Evolutionary conservation across 2,888 invertebrate genomes (phyloP).

Genomic region (Latheticus oryzae): DNA sequence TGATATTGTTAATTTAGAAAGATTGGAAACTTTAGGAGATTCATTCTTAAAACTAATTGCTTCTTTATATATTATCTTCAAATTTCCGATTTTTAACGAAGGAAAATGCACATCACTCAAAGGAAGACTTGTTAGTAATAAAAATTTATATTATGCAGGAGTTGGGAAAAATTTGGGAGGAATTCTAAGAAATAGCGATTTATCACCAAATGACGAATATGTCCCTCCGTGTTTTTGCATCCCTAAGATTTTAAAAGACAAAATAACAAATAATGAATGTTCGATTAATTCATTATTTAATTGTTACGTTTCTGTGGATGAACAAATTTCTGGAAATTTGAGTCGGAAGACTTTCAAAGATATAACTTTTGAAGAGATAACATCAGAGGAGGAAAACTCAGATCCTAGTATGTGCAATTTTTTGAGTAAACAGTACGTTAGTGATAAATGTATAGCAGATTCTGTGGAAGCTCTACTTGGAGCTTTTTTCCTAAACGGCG

Average conservation of each 20-base stretch:
- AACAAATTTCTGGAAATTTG: slow-evolving; percentile 61
- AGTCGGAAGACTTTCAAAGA: slow-evolving; percentile 46
- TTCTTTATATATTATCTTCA: slow-evolving; percentile 78
- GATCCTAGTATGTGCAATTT: slow-evolving; percentile 62
- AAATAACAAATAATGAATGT: slow-evolving; percentile 63
- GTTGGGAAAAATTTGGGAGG: slow-evolving; percentile 69
- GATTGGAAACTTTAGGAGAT: slow-evolving; percentile 90
- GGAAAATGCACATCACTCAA: slow-evolving; percentile 83
- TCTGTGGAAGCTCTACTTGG: slow-evolving; percentile 89
- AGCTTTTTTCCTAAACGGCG: slow-evolving; percentile 72
- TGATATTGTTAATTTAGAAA: slow-evolving; percentile 84
- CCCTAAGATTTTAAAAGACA: slow-evolving; percentile 66
- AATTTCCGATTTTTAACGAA: slow-evolving; percentile 78
- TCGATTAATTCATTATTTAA: slow-evolving; percentile 66
- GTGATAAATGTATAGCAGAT: slow-evolving; percentile 82
- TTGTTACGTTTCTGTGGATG: slow-evolving; percentile 63
- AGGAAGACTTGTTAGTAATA: slow-evolving; percentile 80
- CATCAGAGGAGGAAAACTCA: slow-evolving; percentile 50
- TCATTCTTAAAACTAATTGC: slow-evolving; percentile 86
- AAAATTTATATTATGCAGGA: slow-evolving; percentile 85
- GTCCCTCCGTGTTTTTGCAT: slow-evolving; percentile 81
- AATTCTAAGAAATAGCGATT: slow-evolving; percentile 73
- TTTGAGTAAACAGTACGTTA: slow-evolving; percentile 66
- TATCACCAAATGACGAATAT: slow-evolving; percentile 79
- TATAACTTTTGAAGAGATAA: slow-evolving; percentile 28